Base-by-base conservation (phyloP, 37 sponge, comb jelly and placozoan genomes). In the Dysidea cf. avara region DNA sequence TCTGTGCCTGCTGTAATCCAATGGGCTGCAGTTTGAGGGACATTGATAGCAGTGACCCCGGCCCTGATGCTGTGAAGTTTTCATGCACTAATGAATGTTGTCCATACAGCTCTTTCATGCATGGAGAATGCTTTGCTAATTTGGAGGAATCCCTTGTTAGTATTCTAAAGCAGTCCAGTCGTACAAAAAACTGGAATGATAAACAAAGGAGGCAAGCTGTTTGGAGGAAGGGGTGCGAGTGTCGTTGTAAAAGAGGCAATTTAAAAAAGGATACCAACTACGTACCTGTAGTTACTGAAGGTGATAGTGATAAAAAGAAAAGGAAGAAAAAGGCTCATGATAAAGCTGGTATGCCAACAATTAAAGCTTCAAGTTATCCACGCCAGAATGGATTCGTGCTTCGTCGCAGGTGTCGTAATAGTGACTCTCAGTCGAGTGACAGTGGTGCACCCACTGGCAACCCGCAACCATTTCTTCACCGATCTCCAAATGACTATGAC, bases 161-260 rank as follows among this genome's bases (percentile, higher is more conserved):
- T 59, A 84, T 58, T 48, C 74, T 95, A 35, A 81, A 79, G 39
- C 78, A 85, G 12, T 74, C 80, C 76, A 87, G 92, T 28, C 79
- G 96, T 28, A 89, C 92, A 11, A 66, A 83, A 22, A 90, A 75
- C 62, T 95, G 96, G 96, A 77, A 86, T n/a, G 96, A 95, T 30
- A 95, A 95, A 74, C 96, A 95, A 50, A 70, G 96, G 5, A 71
- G 69, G 32, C 96, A 95, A 53, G 91, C 90, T 61, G 71, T 95
- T 51, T 95, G 96, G 96, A 95, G 79, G 30, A 95, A 91, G 72
- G 43, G 81, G 16, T 88, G 83, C 74, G 39, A 72, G 5, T 95
- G 96, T 35, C 77, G 74, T 4, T 95, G 96, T 38, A 72, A 49
- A 29, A 95, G 82, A 52, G 96, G 96, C 0, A 68, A 66, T 13